These are phyloP conservation scores for Parambassis ranga DNA, from an alignment of 2,797 vertebrate genomes.

Conservation along the genomic window DNA sequence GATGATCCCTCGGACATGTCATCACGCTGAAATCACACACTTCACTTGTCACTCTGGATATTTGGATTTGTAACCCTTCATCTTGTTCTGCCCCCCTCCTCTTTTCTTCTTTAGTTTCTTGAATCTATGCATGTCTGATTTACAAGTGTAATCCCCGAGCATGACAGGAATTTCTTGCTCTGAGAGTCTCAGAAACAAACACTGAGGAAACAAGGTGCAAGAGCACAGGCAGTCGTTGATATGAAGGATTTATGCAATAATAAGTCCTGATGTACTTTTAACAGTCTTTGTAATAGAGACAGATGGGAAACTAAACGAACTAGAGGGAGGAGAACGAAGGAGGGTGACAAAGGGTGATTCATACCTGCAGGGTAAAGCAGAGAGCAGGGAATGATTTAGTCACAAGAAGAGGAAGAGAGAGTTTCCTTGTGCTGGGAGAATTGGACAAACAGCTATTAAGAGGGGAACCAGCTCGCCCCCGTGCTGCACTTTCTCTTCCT, in stretches of 20 bases:
- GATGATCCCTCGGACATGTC: slow-evolving; percentile 50
- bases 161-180: slow-evolving; percentile 35
- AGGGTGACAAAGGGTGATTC: slow-evolving; percentile 72
- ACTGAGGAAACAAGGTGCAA: slow-evolving; percentile 31
- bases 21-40: slow-evolving; percentile 25
- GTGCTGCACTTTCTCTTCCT: slow-evolving; percentile 24
- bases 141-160: slow-evolving; percentile 53
- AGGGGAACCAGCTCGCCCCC: slow-evolving; percentile 35
- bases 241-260: slow-evolving; percentile 58
- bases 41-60: slow-evolving; percentile 45
- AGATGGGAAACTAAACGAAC: slow-evolving; percentile 61
- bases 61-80: slow-evolving; percentile 41
- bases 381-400: slow-evolving; percentile 66
- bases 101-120: slow-evolving; percentile 18
- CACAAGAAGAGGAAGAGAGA: slow-evolving; percentile 54
- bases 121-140: slow-evolving; percentile 40
- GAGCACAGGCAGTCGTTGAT: slow-evolving; percentile 14
- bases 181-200: slow-evolving; percentile 42
- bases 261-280: slow-evolving; percentile 66
- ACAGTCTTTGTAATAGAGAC: slow-evolving; percentile 67
- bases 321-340: slow-evolving; percentile 54
- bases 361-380: slow-evolving; percentile 56
- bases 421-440: slow-evolving; percentile 49
- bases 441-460: slow-evolving; percentile 64
- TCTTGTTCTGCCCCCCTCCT: slow-evolving; percentile 20